A percentile compares a stretch with the other conserved stretches of the same genome.
Evolutionary conservation across 2,888 invertebrate species (phyloP).

Genomic region (Eupithecia pulchellata): DNA sequence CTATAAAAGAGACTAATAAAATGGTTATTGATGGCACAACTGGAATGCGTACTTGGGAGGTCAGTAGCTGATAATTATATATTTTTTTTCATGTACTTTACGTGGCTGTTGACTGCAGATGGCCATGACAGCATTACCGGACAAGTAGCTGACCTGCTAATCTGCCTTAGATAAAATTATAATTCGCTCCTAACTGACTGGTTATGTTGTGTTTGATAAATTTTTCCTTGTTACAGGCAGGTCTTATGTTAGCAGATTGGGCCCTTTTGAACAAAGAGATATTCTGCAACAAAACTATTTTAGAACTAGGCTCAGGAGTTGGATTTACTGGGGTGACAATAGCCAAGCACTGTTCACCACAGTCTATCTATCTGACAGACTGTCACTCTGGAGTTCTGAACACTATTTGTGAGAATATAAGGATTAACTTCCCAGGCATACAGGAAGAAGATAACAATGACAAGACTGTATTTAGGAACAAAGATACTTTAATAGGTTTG

Average conservation of each 20-base stretch:
- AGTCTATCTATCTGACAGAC: conserved; percentile 87
- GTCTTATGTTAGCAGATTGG: conserved; percentile 90
- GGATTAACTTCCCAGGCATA: conserved; percentile 81
- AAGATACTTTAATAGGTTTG: conserved; percentile 55
- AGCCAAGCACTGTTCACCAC: conserved; percentile 82
- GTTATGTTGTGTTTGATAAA: background rate
- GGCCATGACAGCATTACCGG: too few relatives aligned
- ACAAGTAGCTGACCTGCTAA: too few relatives aligned
- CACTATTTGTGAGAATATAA: conserved; percentile 86
- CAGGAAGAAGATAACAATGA: conserved; percentile 36
- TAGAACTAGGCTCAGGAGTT: conserved; percentile 92
- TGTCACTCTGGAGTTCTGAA: conserved; percentile 88
- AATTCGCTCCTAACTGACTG: background rate
- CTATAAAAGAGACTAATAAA: conserved; percentile 88
- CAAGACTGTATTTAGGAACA: conserved; percentile 46
- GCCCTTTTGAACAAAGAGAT: conserved; percentile 82
- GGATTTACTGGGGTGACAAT: conserved; percentile 90
- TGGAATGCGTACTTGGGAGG: conserved; percentile 92
- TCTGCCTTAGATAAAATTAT: background rate
- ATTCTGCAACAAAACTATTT: conserved; percentile 83
- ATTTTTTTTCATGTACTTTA: too few relatives aligned
- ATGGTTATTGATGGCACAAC: conserved; percentile 92
- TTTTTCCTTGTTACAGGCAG: conserved; percentile 83
- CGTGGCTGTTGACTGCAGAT: too few relatives aligned
- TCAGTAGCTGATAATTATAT: conserved; percentile 61